Evolutionary conservation across 2,888 invertebrate genomes (phyloP).

Genomic region (Pollenia labialis): DNA sequence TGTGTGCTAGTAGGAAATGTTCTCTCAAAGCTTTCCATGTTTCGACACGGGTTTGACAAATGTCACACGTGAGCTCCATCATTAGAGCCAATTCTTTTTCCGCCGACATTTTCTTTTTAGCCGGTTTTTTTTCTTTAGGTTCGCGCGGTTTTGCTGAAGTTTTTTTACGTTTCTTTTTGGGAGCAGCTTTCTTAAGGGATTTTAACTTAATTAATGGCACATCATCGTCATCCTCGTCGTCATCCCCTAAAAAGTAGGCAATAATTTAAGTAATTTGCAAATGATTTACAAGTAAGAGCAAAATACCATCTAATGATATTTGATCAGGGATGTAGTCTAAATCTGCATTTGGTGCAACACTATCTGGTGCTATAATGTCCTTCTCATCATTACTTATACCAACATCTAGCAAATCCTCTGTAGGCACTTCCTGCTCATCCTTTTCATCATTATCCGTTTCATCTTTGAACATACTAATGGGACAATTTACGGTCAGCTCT

Average conservation of each 20-base stretch:
- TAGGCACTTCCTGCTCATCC: conserved; percentile 62
- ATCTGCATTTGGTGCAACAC: conserved; percentile 42
- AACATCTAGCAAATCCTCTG: conserved; percentile 54
- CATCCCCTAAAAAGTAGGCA: background rate
- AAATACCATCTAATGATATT: conserved; percentile 61
- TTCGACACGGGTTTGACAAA: conserved; percentile 77
- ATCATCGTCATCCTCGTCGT: conserved; percentile 67
- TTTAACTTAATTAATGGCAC: conserved; percentile 66
- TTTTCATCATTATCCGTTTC: conserved; percentile 64
- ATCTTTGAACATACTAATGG: conserved; percentile 60
- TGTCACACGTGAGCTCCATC: conserved; percentile 79
- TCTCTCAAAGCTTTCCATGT: conserved; percentile 78
- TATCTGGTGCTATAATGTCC: conserved; percentile 61
- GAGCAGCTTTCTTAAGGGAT: conserved; percentile 26
- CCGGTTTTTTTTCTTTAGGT: conserved; percentile 45
- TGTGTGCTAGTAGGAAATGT: conserved; percentile 78
- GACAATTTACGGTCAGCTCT: conserved; percentile 47
- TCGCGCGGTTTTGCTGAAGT: conserved; percentile 19
- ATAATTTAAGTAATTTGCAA: background rate
- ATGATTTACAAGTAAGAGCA: background rate
- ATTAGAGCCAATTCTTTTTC: conserved; percentile 64
- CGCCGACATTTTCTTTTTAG: conserved; percentile 50
- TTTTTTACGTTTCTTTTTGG: conserved; percentile 58
- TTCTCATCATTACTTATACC: conserved; percentile 45
- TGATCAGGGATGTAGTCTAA: conserved; percentile 7